Conservation (phyloP, 2,888 invertebrate genomes). For the Apamea crenata region DNA sequence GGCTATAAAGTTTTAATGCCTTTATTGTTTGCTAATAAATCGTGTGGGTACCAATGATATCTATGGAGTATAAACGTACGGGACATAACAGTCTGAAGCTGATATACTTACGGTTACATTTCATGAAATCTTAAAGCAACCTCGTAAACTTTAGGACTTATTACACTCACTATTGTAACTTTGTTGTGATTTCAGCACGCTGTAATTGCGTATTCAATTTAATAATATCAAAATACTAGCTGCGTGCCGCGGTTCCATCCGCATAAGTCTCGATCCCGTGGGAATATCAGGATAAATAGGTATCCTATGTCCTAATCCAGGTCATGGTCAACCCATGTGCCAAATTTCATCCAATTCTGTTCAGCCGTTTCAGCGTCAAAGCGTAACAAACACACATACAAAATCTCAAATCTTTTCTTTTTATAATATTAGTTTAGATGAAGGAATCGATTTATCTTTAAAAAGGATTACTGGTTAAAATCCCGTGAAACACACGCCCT, state of each 20-base stretch:
- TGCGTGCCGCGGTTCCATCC: background rate
- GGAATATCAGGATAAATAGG: background rate
- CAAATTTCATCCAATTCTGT: no score
- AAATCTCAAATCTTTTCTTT: no score
- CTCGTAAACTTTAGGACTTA: background rate
- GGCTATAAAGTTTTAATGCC: constrained; percentile 25
- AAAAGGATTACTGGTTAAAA: no score
- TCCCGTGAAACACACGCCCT: background rate
- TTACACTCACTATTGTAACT: background rate
- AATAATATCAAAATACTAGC: background rate
- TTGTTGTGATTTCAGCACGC: background rate
- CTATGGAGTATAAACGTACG: background rate
- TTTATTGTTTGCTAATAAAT: constrained; percentile 33
- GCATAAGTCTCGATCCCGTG: background rate
- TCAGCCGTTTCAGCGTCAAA: no score
- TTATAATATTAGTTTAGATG: no score
- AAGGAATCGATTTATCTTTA: no score
- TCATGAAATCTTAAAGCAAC: background rate
- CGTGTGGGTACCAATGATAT: background rate
- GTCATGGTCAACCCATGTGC: no score
- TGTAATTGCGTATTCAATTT: background rate
- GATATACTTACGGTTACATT: constrained; percentile 3
- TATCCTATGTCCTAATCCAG: no score
- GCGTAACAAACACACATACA: no score
- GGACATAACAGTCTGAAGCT: background rate